Percentiles rank a stretch among this genome's conserved stretches.
phyloP scores from a whole-genome alignment of 1,140 invertebrate species.

The Papilio helenus region DNA sequence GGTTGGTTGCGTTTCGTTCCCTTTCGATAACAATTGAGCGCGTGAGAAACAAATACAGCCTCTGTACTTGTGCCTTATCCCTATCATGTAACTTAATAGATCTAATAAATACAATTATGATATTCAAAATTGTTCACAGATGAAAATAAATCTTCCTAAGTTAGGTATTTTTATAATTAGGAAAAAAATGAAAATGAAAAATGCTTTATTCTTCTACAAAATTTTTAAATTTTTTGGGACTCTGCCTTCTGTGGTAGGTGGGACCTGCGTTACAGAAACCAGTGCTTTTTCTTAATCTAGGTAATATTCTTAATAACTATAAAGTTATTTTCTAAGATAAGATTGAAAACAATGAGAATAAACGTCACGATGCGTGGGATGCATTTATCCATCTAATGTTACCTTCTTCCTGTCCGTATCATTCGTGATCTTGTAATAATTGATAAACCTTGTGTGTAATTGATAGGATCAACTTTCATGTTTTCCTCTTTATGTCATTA shows the following conservation, averaged over 20 bases:
- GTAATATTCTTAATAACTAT: too few species aligned
- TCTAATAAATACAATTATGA: not conserved
- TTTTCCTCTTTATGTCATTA: not conserved
- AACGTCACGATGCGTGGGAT: not conserved
- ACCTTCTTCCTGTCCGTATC: not conserved
- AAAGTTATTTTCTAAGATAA: too few species aligned
- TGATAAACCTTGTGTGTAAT: not conserved
- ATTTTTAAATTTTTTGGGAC: too few species aligned
- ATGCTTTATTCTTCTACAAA: too few species aligned
- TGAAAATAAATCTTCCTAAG: too few species aligned
- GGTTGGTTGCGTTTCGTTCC: conserved; percentile 20
- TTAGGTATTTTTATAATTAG: too few species aligned
- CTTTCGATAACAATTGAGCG: conserved; percentile 24
- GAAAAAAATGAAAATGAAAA: too few species aligned
- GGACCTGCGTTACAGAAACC: too few species aligned
- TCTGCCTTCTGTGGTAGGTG: too few species aligned
- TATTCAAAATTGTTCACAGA: too few species aligned
- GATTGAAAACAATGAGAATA: too few species aligned
- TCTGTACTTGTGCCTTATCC: not conserved
- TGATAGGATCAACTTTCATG: not conserved
- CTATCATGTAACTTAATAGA: not conserved
- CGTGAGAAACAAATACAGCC: conserved; percentile 24
- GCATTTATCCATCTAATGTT: not conserved
- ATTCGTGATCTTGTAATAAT: not conserved
- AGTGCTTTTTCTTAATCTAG: too few species aligned